Evolutionary conservation across 2,888 invertebrate species (phyloP).

Genomic region (Galeruca laticollis): DNA sequence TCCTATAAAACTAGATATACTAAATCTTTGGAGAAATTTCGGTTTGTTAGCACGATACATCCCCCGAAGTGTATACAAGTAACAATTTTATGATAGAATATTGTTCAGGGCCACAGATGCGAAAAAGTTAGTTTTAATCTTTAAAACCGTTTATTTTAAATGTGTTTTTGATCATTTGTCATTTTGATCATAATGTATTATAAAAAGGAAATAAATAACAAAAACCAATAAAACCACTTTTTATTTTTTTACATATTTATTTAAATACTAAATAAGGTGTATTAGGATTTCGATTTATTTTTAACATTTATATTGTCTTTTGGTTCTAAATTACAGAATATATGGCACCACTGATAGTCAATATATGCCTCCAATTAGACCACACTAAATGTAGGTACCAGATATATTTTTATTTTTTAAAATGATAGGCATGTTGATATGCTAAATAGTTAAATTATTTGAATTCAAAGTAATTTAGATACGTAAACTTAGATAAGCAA

Average conservation of each 20-base stretch:
- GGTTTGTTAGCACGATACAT: too few relatives aligned
- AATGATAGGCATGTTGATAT: neutral
- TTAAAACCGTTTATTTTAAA: too few relatives aligned
- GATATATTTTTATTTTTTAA: neutral
- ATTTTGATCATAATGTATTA: too few relatives aligned
- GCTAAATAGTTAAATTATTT: neutral
- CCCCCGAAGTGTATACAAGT: too few relatives aligned
- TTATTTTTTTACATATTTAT: constrained; percentile 25
- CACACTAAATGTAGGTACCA: neutral
- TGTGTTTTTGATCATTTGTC: too few relatives aligned
- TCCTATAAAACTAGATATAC: too few relatives aligned
- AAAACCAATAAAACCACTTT: neutral
- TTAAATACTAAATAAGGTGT: constrained; percentile 25
- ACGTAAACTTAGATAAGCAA: too few relatives aligned
- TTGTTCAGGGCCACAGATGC: too few relatives aligned
- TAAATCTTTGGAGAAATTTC: too few relatives aligned
- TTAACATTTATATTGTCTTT: constrained; percentile 34
- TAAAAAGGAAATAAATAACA: neutral
- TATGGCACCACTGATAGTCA: constrained; percentile 13
- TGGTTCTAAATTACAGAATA: constrained; percentile 28
- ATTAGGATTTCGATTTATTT: constrained; percentile 10
- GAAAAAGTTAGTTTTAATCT: too few relatives aligned
- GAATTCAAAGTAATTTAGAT: too few relatives aligned
- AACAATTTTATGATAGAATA: too few relatives aligned
- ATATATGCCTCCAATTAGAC: neutral